phyloP scores from a whole-genome alignment of 1,140 invertebrate species.

The Penaeus indicus region DNA sequence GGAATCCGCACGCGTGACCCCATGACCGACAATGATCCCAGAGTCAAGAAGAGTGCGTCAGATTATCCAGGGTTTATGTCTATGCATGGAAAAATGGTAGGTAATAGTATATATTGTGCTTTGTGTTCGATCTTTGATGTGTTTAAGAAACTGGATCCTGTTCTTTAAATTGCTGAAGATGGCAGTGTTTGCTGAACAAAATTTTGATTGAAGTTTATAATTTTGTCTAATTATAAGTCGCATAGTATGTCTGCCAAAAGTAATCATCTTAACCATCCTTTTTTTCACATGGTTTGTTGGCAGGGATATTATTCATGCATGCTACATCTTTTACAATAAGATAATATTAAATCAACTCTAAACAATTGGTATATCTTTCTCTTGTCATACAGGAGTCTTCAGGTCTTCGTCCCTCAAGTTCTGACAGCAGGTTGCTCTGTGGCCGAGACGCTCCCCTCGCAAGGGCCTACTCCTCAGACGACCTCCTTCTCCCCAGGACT shows the following conservation, averaged over 20 bases:
- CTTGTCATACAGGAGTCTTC: conserved; percentile 5
- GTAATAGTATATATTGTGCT: not conserved
- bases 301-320: not conserved
- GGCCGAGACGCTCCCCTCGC: conserved; percentile 40
- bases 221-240: too few relatives aligned
- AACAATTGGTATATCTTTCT: not conserved
- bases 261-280: too few relatives aligned
- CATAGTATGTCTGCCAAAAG: too few relatives aligned
- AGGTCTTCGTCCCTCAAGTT: conserved; percentile 32
- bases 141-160: too few relatives aligned
- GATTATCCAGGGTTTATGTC: conserved; percentile 51
- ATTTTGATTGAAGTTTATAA: too few relatives aligned
- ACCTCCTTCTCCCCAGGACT: conserved; percentile 22
- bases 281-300: too few relatives aligned
- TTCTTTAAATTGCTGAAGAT: too few relatives aligned
- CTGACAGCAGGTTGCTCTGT: conserved; percentile 47
- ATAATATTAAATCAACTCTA: not conserved
- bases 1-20: conserved; percentile 68
- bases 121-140: not conserved
- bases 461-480: conserved; percentile 43
- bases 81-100: conserved; percentile 35
- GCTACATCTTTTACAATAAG: not conserved
- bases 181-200: too few relatives aligned
- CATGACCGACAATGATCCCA: conserved; percentile 12
- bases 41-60: conserved; percentile 62